These are phyloP conservation scores for Notolabrus celidotus DNA, from an alignment of 2,797 vertebrate species.

Conservation along the genomic window DNA sequence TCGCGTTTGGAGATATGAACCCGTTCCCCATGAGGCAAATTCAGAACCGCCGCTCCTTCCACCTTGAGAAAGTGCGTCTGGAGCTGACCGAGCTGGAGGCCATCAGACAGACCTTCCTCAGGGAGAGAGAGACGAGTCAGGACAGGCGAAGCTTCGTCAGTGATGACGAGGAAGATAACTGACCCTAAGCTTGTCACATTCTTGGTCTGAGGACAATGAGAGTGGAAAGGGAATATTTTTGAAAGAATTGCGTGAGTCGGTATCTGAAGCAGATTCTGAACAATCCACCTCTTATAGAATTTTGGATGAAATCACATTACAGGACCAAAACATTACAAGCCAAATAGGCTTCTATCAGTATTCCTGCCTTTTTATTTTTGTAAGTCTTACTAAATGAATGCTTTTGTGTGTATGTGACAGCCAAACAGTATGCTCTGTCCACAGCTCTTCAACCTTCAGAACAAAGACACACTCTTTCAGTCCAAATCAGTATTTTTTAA, in stretches of 20 bases:
- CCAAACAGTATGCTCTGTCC: not conserved
- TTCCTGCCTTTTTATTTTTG: conserved; percentile 63
- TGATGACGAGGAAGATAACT: conserved; percentile 95
- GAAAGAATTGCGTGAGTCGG: conserved; percentile 20
- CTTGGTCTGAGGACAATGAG: conserved; percentile 37
- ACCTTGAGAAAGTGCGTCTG: conserved; percentile 97
- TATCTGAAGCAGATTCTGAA: conserved; percentile 46
- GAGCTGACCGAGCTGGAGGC: conserved; percentile 96
- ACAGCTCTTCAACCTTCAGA: not conserved
- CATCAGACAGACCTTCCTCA: conserved; percentile 95
- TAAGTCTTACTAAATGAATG: conserved; percentile 28
- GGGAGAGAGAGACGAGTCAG: conserved; percentile 89
- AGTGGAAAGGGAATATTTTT: conserved; percentile 20
- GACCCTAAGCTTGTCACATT: conserved; percentile 17
- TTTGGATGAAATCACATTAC: not conserved
- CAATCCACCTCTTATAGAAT: conserved; percentile 5
- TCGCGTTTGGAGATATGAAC: conserved; percentile 97
- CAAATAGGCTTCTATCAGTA: conserved; percentile 57
- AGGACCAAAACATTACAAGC: conserved; percentile 41
- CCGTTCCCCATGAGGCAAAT: conserved; percentile 97
- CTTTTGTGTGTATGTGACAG: conserved; percentile 25
- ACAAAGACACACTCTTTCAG: conserved; percentile 15
- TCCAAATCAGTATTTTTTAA: conserved; percentile 71
- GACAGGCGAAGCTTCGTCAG: conserved; percentile 92
- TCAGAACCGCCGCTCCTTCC: conserved; percentile 92